A percentile compares a stretch with the other conserved stretches of the same genome.
These are phyloP conservation scores for Cettia cetti DNA, from an alignment of 2,113 vertebrate genomes.

Conservation along the genomic window DNA sequence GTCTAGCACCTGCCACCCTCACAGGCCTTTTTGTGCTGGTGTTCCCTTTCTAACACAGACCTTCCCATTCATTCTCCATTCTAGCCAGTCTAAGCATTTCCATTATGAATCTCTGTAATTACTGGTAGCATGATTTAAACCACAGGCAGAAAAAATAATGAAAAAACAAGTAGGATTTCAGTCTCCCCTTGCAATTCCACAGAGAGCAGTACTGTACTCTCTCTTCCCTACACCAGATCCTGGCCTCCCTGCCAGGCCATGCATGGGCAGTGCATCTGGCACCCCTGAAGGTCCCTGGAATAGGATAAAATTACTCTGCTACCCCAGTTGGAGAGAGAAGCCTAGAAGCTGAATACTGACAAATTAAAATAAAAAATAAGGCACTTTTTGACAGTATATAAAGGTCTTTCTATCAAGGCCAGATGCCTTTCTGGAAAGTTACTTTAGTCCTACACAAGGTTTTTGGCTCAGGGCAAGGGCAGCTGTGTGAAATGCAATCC, in stretches of 20 bases:
- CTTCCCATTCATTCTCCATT: neutral
- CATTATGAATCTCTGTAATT: neutral
- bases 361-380: slow-evolving; percentile 18
- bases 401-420: slow-evolving; percentile 24
- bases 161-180: neutral
- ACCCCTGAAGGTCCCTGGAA: neutral
- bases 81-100: neutral
- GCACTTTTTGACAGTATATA: neutral
- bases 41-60: neutral
- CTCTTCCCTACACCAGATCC: neutral
- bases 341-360: neutral
- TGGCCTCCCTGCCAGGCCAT: neutral
- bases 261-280: neutral
- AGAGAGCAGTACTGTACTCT: neutral
- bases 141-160: neutral
- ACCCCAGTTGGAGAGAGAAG: neutral
- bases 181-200: neutral
- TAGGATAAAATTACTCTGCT: neutral
- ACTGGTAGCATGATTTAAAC: neutral
- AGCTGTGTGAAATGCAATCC: slow-evolving; percentile 35
- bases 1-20: neutral
- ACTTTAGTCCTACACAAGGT: neutral
- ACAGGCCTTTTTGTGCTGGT: neutral
- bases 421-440: slow-evolving; percentile 41
- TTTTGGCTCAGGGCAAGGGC: slow-evolving; percentile 53